These are phyloP conservation scores for Coelinius sp. DNA, from an alignment of 2,888 invertebrate species.

Conservation along the genomic window DNA sequence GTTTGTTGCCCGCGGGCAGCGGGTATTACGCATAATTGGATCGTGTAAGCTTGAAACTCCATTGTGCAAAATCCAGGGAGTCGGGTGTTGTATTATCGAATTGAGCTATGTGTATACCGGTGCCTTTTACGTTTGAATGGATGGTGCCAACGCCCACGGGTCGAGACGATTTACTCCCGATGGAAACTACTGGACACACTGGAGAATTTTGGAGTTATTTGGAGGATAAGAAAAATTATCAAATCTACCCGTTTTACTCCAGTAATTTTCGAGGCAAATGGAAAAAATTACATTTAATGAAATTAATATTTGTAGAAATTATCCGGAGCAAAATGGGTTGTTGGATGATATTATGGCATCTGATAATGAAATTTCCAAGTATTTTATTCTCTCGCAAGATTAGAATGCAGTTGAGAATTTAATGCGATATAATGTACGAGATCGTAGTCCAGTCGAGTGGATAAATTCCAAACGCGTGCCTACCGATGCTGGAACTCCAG, in stretches of 20 bases:
- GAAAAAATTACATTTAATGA: no score
- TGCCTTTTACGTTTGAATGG: neutral
- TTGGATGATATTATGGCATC: slow-evolving; percentile 30
- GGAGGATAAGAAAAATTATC: no score
- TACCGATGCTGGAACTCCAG: slow-evolving; percentile 28
- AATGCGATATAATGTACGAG: slow-evolving; percentile 12
- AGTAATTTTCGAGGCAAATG: no score
- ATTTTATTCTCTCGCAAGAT: neutral
- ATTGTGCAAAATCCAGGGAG: slow-evolving; percentile 33
- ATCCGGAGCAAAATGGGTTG: no score
- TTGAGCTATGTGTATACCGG: neutral
- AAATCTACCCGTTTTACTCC: no score
- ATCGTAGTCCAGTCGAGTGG: slow-evolving; percentile 34
- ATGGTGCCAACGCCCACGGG: slow-evolving; percentile 42
- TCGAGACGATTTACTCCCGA: slow-evolving; percentile 39
- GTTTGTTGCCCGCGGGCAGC: neutral
- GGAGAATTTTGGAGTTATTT: no score
- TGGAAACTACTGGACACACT: slow-evolving; percentile 23
- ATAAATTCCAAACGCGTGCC: slow-evolving; percentile 43
- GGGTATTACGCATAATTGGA: slow-evolving; percentile 34
- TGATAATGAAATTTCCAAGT: slow-evolving; percentile 28
- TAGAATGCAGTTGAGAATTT: slow-evolving; percentile 13
- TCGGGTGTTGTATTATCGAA: slow-evolving; percentile 3
- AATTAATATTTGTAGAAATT: no score
- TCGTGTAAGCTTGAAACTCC: slow-evolving; percentile 43